These are phyloP conservation scores for Channallabes apus DNA, from an alignment of 2,797 vertebrate genomes.

Conservation along the genomic window DNA sequence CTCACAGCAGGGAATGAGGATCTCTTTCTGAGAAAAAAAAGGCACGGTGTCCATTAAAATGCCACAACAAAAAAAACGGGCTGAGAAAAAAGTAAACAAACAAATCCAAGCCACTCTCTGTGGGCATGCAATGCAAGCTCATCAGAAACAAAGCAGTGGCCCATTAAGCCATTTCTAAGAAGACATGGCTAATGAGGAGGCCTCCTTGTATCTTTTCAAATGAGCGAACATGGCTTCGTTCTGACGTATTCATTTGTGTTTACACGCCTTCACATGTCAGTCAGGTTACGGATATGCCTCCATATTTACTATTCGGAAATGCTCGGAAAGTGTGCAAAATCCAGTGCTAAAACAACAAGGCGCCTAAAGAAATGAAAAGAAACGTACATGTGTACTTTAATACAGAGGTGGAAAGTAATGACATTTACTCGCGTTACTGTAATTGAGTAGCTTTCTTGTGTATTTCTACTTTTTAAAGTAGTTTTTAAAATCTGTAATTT, in stretches of 20 bases:
- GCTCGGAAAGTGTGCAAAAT: neutral
- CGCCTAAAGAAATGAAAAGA: neutral
- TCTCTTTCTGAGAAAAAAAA: constrained; percentile 51
- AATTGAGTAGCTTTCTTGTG: too few relatives aligned
- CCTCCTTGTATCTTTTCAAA: neutral
- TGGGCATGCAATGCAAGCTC: constrained; percentile 31
- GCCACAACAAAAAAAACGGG: constrained; percentile 43
- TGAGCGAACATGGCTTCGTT: neutral
- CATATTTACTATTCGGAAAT: neutral
- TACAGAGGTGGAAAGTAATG: too few relatives aligned
- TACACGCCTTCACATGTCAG: neutral
- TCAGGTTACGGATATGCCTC: neutral
- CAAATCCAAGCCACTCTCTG: constrained; percentile 40
- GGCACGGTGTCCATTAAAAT: constrained; percentile 31
- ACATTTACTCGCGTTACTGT: too few relatives aligned
- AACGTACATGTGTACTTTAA: too few relatives aligned
- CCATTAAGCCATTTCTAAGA: constrained; percentile 56
- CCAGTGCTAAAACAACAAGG: neutral
- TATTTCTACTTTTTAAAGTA: too few relatives aligned
- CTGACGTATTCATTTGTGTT: neutral
- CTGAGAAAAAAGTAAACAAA: constrained; percentile 57
- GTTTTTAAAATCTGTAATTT: too few relatives aligned
- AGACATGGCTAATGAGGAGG: constrained; percentile 22
- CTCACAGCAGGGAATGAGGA: constrained; percentile 54
- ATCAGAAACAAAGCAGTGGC: constrained; percentile 42